Conservation (phyloP, 2,888 invertebrate species). For the Phania funesta region DNA sequence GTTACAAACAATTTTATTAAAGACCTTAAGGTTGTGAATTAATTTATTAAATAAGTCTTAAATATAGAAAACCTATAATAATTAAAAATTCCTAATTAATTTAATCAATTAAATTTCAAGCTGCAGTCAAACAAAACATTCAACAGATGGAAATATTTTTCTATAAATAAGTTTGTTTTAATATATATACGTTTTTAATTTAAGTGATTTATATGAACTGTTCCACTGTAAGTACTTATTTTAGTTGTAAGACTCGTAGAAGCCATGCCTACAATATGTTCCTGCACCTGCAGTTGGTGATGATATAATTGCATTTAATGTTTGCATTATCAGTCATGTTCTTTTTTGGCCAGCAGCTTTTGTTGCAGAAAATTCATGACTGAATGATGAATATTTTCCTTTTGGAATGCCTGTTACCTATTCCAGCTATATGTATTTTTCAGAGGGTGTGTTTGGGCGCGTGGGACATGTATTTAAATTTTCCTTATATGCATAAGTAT, state of each 20-base stretch:
- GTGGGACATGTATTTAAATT: constrained; percentile 3
- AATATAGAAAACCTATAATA: no score
- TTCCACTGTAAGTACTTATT: background rate
- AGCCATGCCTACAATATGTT: background rate
- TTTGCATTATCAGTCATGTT: constrained; percentile 23
- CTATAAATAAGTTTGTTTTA: no score
- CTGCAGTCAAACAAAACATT: no score
- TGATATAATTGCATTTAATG: background rate
- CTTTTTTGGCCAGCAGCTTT: constrained; percentile 28
- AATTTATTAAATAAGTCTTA: no score
- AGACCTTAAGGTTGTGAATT: no score
- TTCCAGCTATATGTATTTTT: background rate
- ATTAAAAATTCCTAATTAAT: no score
- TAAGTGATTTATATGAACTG: no score
- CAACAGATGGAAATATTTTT: no score
- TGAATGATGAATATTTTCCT: constrained; percentile 33
- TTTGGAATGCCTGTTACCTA: background rate
- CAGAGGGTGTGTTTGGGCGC: background rate
- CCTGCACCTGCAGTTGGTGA: background rate
- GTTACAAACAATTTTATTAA: no score
- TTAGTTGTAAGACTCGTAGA: background rate
- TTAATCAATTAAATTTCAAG: no score
- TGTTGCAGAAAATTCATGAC: constrained; percentile 1
- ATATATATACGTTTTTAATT: no score
- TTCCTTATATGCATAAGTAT: background rate